Conservation (phyloP, 2,888 invertebrate species). For the Drosophila neutralis region DNA sequence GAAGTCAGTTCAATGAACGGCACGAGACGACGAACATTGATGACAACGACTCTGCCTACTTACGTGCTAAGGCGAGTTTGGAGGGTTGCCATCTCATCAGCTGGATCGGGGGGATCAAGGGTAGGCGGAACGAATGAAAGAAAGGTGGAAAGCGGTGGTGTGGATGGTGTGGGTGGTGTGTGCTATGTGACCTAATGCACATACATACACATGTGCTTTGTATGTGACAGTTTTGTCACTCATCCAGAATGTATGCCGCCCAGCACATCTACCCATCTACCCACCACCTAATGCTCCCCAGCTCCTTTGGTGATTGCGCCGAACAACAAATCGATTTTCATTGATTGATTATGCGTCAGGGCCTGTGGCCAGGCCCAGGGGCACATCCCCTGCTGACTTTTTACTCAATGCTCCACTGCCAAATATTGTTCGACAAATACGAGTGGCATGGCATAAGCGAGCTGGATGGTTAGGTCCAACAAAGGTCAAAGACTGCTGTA, state of each 20-base stretch:
- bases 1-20: conserved; percentile 68
- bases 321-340: conserved; percentile 73
- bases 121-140: neutral
- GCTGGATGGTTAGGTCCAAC: conserved; percentile 6
- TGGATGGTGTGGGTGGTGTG: conserved; percentile 13
- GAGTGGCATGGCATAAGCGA: conserved; percentile 16
- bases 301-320: conserved; percentile 51
- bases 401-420: conserved; percentile 34
- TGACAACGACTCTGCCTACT: conserved; percentile 60
- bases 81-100: conserved; percentile 23
- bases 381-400: conserved; percentile 41
- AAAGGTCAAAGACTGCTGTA: conserved; percentile 68
- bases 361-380: conserved; percentile 10
- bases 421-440: conserved; percentile 55
- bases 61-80: conserved; percentile 55
- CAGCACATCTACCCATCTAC: neutral
- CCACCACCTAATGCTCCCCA: neutral
- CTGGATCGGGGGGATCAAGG: too few species aligned
- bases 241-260: neutral
- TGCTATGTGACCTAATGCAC: conserved; percentile 9
- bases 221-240: conserved; percentile 26
- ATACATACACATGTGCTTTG: conserved; percentile 15
- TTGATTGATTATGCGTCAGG: conserved; percentile 74
- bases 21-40: conserved; percentile 24
- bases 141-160: neutral